Evolutionary conservation across 2,888 invertebrate species (phyloP), one percentile per base, ranked within the genome.

Genomic region (Gryllus longicercus): DNA sequence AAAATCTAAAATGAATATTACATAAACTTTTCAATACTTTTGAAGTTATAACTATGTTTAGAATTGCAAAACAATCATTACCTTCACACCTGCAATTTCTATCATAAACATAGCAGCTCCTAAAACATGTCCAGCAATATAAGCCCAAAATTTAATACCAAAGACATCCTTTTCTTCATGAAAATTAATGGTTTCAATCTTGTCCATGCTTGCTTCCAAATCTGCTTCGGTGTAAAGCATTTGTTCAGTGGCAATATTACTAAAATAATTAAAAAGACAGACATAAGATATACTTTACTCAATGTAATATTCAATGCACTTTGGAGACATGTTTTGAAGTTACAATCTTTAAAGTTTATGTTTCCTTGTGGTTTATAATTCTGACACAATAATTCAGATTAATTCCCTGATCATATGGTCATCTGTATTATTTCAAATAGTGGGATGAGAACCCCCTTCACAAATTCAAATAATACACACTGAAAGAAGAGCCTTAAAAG

Each of bases 21-120:
- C 77, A 50, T 2, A 51, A n/a, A 50, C 10, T 21, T 10, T 63
- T 63, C 14, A 63, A 63, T 63, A 63, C 0, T 11, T 1, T 14
- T 38, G n/a, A 63, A 18, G 63, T 16, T 63, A 18, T 8, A 63
- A 63, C 11, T 18, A 63, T 11, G n/a, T n/a, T 14, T 38, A 38
- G 38, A 38, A 38, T 38, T 63, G 14, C 14, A 63, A 63, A 18
- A 78, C 80, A 80, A 25, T 11, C 63, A 77, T 79, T 85, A 92
- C 91, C 89, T 96, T 97, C 2, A 99, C 98, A 18, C 99, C 99
- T 51, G 99, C 99, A 78, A 99, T 99, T 90, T 99, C 99, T 81
- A 99, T 96, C 98, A 99, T 98, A 87, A 99, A 99, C 99, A 99
- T 99, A 80, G 99, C 99, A 0, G 99, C 99, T 0, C 99, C 99